Conservation (phyloP, 2,113 vertebrate species). For the Synchiropus splendidus region DNA sequence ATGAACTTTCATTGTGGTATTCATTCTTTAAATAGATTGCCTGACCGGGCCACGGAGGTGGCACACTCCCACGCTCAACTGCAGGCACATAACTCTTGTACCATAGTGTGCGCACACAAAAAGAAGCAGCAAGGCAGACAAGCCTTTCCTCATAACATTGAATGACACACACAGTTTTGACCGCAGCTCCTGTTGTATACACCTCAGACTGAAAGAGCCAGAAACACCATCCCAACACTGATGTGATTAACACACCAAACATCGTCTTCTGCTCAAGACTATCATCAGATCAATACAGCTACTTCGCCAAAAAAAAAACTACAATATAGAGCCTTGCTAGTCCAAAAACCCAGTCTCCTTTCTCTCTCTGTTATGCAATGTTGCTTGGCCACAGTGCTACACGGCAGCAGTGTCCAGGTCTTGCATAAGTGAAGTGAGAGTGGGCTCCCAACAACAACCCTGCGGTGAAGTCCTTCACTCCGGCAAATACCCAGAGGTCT, state of each 20-base stretch:
- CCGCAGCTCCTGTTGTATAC: slow-evolving; percentile 22
- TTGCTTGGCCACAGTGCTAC: slow-evolving; percentile 33
- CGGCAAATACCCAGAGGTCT: slow-evolving; percentile 15
- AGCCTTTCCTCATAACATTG: slow-evolving; percentile 10
- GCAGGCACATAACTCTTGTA: not conserved
- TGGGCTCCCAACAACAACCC: slow-evolving; percentile 45
- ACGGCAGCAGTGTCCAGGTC: slow-evolving; percentile 48
- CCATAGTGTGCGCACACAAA: slow-evolving; percentile 1
- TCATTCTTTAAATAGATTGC: no score
- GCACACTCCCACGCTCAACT: slow-evolving; percentile 12
- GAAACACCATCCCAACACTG: slow-evolving; percentile 3
- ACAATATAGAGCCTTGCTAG: slow-evolving; percentile 30
- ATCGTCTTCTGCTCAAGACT: slow-evolving; percentile 19
- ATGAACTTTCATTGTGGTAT: no score
- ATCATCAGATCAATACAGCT: slow-evolving; percentile 41
- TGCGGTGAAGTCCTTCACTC: slow-evolving; percentile 21
- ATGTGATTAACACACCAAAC: slow-evolving; percentile 7
- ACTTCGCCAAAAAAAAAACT: slow-evolving; percentile 47
- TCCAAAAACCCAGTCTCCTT: slow-evolving; percentile 24
- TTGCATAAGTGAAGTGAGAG: slow-evolving; percentile 58
- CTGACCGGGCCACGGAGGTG: not conserved
- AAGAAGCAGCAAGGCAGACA: slow-evolving; percentile 9
- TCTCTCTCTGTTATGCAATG: slow-evolving; percentile 52
- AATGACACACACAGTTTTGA: slow-evolving; percentile 16
- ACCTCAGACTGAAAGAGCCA: slow-evolving; percentile 2